Base-by-base conservation (phyloP, 2,797 vertebrate species). In the Avahi laniger region DNA sequence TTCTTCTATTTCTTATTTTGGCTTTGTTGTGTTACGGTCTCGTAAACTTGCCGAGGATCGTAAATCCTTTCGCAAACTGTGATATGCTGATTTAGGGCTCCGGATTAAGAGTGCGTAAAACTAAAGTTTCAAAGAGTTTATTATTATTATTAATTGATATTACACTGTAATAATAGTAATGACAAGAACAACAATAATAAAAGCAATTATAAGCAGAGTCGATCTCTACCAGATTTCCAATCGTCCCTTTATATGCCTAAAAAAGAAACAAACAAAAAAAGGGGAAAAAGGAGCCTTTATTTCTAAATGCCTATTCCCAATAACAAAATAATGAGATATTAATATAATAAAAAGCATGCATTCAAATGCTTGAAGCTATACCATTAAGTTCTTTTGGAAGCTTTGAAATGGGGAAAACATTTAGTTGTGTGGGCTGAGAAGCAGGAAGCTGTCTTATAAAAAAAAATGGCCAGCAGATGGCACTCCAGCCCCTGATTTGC, bases 31-130 rank as follows among this genome's bases (percentile, higher is more conserved):
- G 89, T 48, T 57, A 57, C 5, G 15, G 15, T 26, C 88, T 93
- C 8, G 1, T 97, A 98, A 97, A 97, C 78, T 90, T 0, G 91
- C 91, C 0, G 30, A 78, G 67, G 84, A 85, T 94, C 86, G 35
- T 96, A 96, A 98, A 95, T 89, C 86, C 87, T 82, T 97, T 93
- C 91, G 7, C 93, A 80, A 96, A 79, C 67, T 35, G 22, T 48
- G 83, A 95, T 61, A 69, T 11, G 95, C 65, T 88, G 89, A 81
- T 83, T 43, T 70, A 93, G 90, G 72, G 52, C 50, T 88, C 80
- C 20, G n/a, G 95, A 97, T 98, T 97, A 98, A 96, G 96, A 98
- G 94, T 72, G 85, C 72, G 28, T 97, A 95, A 97, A 98, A 80
- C 79, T 20, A 17, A 76, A 76, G 96, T 98, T 98, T 90, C 41